Conservation (phyloP, 2,113 vertebrate genomes). For the Eidolon helvum region DNA sequence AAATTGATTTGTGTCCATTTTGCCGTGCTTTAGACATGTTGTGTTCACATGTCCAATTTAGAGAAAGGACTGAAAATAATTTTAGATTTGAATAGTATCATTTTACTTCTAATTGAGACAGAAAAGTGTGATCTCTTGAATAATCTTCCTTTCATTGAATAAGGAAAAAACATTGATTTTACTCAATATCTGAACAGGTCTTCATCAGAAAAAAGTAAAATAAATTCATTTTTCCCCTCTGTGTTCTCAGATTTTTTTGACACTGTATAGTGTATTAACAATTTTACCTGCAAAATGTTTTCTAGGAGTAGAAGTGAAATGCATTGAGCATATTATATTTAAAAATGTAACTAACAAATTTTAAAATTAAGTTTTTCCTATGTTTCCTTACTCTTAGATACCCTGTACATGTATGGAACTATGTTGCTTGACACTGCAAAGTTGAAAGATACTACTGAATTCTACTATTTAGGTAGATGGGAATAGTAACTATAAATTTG, state of each 20-base stretch:
- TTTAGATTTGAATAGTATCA: background rate
- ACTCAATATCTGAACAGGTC: background rate
- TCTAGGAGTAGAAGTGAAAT: background rate
- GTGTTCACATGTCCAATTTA: background rate
- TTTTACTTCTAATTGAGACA: background rate
- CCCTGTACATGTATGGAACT: background rate
- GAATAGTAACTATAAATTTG: background rate
- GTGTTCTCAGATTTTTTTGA: background rate
- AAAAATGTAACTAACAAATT: background rate
- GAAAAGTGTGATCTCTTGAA: background rate
- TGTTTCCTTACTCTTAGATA: background rate
- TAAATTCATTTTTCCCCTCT: background rate
- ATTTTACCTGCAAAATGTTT: background rate
- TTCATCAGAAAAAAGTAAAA: background rate
- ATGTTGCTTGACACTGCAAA: background rate
- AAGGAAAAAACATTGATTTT: background rate
- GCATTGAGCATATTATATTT: background rate
- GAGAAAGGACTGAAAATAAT: conserved; percentile 4
- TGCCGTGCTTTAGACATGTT: background rate
- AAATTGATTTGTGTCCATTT: background rate
- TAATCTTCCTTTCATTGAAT: background rate
- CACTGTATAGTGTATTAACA: background rate
- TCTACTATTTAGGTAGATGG: background rate
- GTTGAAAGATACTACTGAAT: background rate
- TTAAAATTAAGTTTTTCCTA: background rate